Conservation (phyloP, 2,113 vertebrate genomes). For the Trichechus manatus region DNA sequence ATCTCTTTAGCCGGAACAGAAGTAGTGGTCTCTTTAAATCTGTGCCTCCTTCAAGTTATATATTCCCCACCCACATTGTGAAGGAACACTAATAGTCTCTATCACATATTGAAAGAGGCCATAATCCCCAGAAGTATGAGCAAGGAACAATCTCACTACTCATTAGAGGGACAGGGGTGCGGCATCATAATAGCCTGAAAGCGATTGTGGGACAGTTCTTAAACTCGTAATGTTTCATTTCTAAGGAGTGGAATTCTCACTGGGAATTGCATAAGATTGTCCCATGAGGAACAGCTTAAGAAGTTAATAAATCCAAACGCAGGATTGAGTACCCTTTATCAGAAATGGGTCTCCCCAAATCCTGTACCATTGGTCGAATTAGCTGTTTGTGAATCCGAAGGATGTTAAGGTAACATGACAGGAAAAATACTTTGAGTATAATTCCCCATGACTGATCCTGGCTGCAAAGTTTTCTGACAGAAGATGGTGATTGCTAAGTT, state of each 20-base stretch:
- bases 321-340: not conserved
- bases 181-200: not conserved
- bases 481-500: conserved; percentile 62
- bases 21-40: not conserved
- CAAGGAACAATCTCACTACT: not conserved
- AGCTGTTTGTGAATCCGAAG: not conserved
- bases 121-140: not conserved
- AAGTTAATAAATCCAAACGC: not conserved
- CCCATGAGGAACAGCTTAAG: not conserved
- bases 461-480: conserved; percentile 57
- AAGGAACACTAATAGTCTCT: not conserved
- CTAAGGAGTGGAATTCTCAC: not conserved
- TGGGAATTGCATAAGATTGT: not conserved
- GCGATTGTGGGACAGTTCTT: not conserved
- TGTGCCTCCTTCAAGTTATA: conserved; percentile 13
- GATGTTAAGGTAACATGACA: conserved; percentile 64
- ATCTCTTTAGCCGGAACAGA: not conserved
- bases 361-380: not conserved
- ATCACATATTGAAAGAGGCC: not conserved
- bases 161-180: not conserved
- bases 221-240: not conserved
- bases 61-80: not conserved
- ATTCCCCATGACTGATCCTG: conserved; percentile 56
- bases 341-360: not conserved
- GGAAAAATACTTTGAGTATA: conserved; percentile 52